Percentiles rank a stretch among this genome's conserved stretches.
These are phyloP conservation scores for Siderastrea siderea DNA, from an alignment of 92 coral and sea anemone genomes.

Conservation along the genomic window DNA sequence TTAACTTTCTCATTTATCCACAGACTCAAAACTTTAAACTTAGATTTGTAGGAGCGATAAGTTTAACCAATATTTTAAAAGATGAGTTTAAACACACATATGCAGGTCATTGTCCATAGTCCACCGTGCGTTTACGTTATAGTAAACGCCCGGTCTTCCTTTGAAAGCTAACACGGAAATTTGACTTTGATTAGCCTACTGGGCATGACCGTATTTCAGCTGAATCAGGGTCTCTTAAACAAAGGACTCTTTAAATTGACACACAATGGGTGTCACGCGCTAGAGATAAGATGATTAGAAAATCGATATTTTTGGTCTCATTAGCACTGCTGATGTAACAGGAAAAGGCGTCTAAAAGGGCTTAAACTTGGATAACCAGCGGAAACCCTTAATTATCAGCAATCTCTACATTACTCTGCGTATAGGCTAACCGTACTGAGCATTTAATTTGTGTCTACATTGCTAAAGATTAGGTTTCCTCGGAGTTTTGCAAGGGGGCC, in stretches of 20 bases:
- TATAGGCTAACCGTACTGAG: not conserved
- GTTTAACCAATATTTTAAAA: not conserved
- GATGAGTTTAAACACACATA: not conserved
- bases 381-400: not conserved
- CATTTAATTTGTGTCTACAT: too few relatives aligned
- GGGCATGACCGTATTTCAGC: not conserved
- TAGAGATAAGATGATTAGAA: not conserved
- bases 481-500: too few relatives aligned
- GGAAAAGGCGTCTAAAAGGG: slow-evolving; percentile 22
- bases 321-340: not conserved
- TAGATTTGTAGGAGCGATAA: too few relatives aligned
- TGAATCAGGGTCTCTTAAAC: not conserved
- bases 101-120: not conserved
- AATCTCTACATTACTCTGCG: not conserved
- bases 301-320: slow-evolving; percentile 27
- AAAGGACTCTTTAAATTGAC: not conserved
- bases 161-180: not conserved
- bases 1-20: too few relatives aligned
- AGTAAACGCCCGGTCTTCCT: not conserved
- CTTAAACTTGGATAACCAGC: not conserved
- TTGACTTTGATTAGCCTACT: not conserved
- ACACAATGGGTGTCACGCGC: slow-evolving; percentile 21
- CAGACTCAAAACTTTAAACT: too few relatives aligned
- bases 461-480: too few relatives aligned
- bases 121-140: not conserved